Evolutionary conservation across 2,113 vertebrate species (phyloP).

Genomic region (Polypterus senegalus): DNA sequence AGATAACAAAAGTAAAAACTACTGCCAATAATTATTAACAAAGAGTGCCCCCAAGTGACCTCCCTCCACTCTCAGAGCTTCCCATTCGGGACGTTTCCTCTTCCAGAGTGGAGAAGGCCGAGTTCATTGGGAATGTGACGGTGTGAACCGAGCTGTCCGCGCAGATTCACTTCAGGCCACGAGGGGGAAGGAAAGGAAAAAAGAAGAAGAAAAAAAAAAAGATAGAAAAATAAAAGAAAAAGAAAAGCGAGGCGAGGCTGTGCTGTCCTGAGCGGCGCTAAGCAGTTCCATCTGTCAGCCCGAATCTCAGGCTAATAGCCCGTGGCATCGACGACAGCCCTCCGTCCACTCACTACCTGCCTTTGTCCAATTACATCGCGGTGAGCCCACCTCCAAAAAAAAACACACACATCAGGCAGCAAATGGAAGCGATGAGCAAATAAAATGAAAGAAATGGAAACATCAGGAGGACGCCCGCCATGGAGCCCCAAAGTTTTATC

Average conservation of each 20-base stretch:
- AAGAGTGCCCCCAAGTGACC: too few relatives aligned
- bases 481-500: slow-evolving; percentile 77
- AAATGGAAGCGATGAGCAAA: slow-evolving; percentile 24
- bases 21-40: too few relatives aligned
- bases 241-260: too few relatives aligned
- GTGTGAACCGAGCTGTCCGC: too few relatives aligned
- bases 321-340: slow-evolving; percentile 60
- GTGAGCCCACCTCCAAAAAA: slow-evolving; percentile 56
- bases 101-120: slow-evolving; percentile 1
- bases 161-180: too few relatives aligned
- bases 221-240: slow-evolving; percentile 43
- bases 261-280: slow-evolving; percentile 48
- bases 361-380: slow-evolving; percentile 86
- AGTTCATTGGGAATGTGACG: too few relatives aligned
- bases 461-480: slow-evolving; percentile 68
- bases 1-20: too few relatives aligned
- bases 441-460: slow-evolving; percentile 56
- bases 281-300: slow-evolving; percentile 95
- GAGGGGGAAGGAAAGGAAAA: slow-evolving; percentile 5
- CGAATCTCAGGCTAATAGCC: slow-evolving; percentile 90
- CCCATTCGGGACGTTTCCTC: not conserved
- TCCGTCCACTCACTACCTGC: slow-evolving; percentile 77
- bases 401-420: slow-evolving; percentile 9
- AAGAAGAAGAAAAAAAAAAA: slow-evolving; percentile 61
- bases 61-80: not conserved